These are phyloP conservation scores for Rhyacophila brunnea DNA, from an alignment of 1,140 invertebrate genomes.

Conservation along the genomic window DNA sequence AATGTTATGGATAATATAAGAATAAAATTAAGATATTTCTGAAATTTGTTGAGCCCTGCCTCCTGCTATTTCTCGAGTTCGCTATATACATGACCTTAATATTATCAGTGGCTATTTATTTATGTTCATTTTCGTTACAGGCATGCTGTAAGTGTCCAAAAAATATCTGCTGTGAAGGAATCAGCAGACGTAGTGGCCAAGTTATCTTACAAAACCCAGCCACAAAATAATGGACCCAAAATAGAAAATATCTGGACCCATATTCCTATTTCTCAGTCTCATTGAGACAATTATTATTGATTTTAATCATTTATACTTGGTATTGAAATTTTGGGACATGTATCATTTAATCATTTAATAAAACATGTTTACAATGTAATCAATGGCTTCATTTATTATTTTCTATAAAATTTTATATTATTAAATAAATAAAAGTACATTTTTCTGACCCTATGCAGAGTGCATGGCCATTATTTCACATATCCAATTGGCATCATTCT, in stretches of 20 bases:
- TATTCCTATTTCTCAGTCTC: constrained; percentile 46
- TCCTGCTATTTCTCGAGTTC: no score
- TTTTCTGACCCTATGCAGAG: no score
- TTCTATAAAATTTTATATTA: no score
- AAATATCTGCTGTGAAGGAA: constrained; percentile 39
- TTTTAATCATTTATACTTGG: not conserved
- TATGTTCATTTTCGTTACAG: constrained; percentile 39
- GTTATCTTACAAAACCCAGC: constrained; percentile 10
- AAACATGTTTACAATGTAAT: not conserved
- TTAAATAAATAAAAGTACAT: no score
- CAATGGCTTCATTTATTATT: not conserved
- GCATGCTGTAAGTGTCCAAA: constrained; percentile 43
- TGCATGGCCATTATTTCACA: no score
- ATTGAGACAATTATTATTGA: constrained; percentile 37
- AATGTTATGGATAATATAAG: no score
- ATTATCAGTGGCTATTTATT: no score
- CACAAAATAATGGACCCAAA: constrained; percentile 38
- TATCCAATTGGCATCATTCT: no score
- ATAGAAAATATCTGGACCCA: constrained; percentile 47
- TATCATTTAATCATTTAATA: not conserved
- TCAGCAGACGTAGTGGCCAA: constrained; percentile 35
- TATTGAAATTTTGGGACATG: not conserved
- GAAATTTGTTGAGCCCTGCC: no score
- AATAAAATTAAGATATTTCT: no score
- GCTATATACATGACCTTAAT: no score